These are phyloP conservation scores for Uromys caudimaculatus DNA, from an alignment of 2,797 vertebrate genomes.

Conservation along the genomic window DNA sequence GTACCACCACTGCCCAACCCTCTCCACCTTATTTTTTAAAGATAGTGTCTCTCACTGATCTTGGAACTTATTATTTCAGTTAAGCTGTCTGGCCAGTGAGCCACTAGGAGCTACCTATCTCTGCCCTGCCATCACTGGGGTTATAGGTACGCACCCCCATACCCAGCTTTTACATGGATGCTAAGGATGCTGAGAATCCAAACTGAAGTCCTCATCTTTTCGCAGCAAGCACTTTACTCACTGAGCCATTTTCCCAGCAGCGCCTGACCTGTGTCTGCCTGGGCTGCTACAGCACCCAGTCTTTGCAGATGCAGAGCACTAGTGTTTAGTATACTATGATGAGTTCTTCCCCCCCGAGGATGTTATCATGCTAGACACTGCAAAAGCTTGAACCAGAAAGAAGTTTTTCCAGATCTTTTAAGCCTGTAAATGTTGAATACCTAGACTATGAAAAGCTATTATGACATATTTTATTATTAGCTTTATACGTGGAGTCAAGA, in stretches of 20 bases:
- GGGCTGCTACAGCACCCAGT: fast-evolving
- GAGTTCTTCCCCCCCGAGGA: not conserved
- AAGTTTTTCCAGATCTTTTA: constrained; percentile 38
- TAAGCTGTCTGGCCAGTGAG: not conserved
- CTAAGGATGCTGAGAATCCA: too few relatives aligned
- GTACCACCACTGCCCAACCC: not conserved
- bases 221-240: too few relatives aligned
- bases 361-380: not conserved
- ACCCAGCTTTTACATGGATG: not conserved
- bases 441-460: constrained; percentile 20
- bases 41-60: not conserved
- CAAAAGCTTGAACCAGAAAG: not conserved
- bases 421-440: constrained; percentile 31
- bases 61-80: not conserved
- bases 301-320: not conserved
- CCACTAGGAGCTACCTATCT: not conserved
- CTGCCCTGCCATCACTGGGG: not conserved
- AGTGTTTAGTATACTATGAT: not conserved
- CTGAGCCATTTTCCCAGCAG: not conserved
- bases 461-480: not conserved
- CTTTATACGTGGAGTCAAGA: not conserved
- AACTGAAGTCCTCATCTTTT: not conserved
- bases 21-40: not conserved
- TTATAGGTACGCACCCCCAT: too few relatives aligned
- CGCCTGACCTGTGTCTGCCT: not conserved